Base-by-base conservation (phyloP, 1,140 invertebrate species). In the Dolichoris vasculosae region DNA sequence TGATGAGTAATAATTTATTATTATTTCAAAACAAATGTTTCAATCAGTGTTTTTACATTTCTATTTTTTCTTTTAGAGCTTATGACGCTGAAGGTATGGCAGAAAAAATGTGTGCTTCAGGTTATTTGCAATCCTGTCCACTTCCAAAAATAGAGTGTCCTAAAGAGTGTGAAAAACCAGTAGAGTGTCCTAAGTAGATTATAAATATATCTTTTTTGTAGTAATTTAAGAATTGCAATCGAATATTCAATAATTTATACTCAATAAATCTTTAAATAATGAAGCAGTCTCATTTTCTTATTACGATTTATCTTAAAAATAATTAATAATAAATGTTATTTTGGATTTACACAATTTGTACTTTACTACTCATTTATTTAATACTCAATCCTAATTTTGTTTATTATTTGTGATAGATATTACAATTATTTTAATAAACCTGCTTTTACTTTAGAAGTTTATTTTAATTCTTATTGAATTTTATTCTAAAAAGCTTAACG, bases 21-120 rank as follows among this genome's bases (percentile, higher is more conserved):
- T 59, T 59, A 26, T 26, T 59, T 59, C 0, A 59, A 26, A 35
- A n/a, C 17, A 32, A n/a, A 48, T 43, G 3, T 67, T n/a, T 43
- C n/a, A n/a, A 63, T 17, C 11, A 43, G 9, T 67, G 59, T 32
- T 67, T 63, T 67, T 59, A 82, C 67, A 81, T 15, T 73, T 38
- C 67, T 67, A 84, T 40, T 77, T 87, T 89, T 88, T 89, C 86
- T 89, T 91, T 82, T 86, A 95, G 94, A 88, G 93, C 89, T 26
- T 94, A 94, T 86, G 94, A 95, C 90, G 67, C 90, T 15, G 88
- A 92, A 4, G 89, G 88, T 71, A 89, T 92, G 38, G 91, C 93
- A 38, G 88, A 94, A 87, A 90, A 89, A 55, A 94, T 94, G 94
- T 91, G 89, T 43, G 90, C 92, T 55, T 87, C 91, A 85, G 94